A percentile compares a stretch with the other conserved stretches of the same genome.
phyloP scores from a whole-genome alignment of 2,113 vertebrate species.

The Malurus cyaneus region DNA sequence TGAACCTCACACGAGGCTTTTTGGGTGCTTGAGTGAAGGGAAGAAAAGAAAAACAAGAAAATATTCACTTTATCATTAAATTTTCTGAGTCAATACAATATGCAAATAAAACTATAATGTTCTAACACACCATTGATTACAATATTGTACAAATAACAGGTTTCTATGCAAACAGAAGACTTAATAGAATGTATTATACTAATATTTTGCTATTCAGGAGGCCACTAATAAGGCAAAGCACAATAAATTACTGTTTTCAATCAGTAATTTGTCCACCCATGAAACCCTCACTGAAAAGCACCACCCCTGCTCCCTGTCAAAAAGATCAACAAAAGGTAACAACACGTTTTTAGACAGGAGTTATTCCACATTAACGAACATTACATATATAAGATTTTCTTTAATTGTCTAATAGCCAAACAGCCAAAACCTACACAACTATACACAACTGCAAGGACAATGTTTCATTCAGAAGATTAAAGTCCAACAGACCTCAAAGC shows the following conservation, averaged over 20 bases:
- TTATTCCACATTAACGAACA: neutral
- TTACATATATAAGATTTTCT: neutral
- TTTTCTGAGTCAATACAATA: neutral
- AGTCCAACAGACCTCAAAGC: neutral
- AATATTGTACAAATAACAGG: neutral
- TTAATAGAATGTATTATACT: neutral
- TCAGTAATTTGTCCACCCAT: neutral
- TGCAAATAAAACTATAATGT: neutral
- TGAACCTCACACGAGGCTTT: constrained; percentile 92
- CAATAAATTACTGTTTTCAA: neutral
- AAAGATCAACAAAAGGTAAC: neutral
- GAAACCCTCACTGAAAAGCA: neutral
- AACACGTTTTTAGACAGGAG: neutral
- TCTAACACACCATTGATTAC: neutral
- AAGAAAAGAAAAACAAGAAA: neutral
- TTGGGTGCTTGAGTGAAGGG: constrained; percentile 72
- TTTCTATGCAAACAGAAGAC: neutral
- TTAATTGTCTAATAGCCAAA: neutral
- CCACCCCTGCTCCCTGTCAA: neutral
- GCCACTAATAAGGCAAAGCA: neutral
- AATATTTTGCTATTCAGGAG: neutral
- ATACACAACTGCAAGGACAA: neutral
- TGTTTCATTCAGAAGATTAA: neutral
- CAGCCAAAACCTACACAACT: neutral
- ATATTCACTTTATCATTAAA: neutral